Evolutionary conservation across 1,140 invertebrate genomes (phyloP).

Genomic region (Acyrthosiphon pisum): DNA sequence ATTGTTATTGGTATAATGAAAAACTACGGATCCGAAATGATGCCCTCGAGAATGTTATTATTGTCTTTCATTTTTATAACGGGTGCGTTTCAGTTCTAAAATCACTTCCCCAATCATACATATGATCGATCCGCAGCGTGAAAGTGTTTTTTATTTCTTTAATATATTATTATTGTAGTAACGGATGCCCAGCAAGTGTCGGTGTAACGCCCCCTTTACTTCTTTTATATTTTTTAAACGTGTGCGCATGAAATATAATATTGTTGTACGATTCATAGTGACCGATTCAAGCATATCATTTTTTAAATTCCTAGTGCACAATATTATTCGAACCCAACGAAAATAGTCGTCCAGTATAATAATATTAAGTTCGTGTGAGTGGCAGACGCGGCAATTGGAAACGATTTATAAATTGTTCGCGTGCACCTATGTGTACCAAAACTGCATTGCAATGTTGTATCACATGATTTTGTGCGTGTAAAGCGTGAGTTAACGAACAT

Average conservation of each 20-base stretch:
- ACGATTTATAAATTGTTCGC: not conserved
- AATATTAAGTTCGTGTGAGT: not conserved
- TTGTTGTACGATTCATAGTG: not conserved
- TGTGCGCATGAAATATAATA: not conserved
- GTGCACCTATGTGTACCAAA: not conserved
- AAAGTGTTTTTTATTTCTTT: not conserved
- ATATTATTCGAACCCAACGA: not conserved
- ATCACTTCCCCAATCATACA: not conserved
- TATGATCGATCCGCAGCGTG: not conserved
- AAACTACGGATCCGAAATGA: not conserved
- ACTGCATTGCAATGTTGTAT: not conserved
- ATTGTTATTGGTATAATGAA: slow-evolving; percentile 18
- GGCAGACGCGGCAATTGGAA: not conserved
- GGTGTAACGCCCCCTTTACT: not conserved
- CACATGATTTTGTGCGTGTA: not conserved
- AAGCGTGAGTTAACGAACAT: not conserved
- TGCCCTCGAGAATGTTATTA: slow-evolving; percentile 14
- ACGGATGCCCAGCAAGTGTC: not conserved
- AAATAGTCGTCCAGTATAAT: not conserved
- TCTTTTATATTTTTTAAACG: not conserved
- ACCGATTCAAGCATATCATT: not conserved
- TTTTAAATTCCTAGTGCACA: not conserved
- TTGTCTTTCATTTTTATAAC: slow-evolving; percentile 18
- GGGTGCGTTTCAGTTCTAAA: not conserved
- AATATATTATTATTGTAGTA: not conserved